Conservation (phyloP, 2,797 vertebrate species). For the Mastacembelus armatus region DNA sequence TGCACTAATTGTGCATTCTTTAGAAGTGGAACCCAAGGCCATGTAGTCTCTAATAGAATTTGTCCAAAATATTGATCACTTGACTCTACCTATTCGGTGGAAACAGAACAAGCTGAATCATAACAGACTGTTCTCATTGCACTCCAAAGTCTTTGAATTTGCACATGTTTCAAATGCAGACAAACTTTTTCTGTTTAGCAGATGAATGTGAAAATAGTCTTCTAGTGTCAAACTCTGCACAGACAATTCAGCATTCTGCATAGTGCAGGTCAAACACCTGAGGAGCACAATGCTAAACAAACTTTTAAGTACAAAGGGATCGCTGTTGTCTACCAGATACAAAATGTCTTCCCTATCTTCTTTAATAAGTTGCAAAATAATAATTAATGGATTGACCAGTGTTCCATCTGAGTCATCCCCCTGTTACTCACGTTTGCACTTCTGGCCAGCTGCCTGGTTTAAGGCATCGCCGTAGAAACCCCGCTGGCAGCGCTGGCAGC, state of each 20-base stretch:
- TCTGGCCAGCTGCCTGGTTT: slow-evolving; percentile 64
- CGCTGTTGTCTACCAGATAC: neutral
- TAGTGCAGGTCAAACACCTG: neutral
- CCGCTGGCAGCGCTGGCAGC: slow-evolving; percentile 84
- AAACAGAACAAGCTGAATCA: slow-evolving; percentile 19
- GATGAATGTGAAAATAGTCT: neutral
- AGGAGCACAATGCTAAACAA: neutral
- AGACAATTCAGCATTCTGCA: neutral
- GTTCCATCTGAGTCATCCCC: neutral
- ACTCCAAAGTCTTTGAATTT: no score
- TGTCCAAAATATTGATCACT: slow-evolving; percentile 9
- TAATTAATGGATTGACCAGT: neutral
- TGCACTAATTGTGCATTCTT: slow-evolving; percentile 8
- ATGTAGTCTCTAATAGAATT: slow-evolving; percentile 23
- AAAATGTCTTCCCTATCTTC: neutral
- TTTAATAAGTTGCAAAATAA: neutral
- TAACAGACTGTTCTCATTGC: neutral
- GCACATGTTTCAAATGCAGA: neutral
- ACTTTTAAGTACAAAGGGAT: neutral
- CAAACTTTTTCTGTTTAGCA: neutral
- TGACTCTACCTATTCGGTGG: neutral
- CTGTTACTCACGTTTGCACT: slow-evolving; percentile 87
- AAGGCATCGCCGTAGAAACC: slow-evolving; percentile 89
- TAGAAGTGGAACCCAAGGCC: slow-evolving; percentile 13
- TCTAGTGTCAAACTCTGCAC: neutral